Evolutionary conservation across 1,140 invertebrate genomes (phyloP).

Genomic region (Solen grandis): DNA sequence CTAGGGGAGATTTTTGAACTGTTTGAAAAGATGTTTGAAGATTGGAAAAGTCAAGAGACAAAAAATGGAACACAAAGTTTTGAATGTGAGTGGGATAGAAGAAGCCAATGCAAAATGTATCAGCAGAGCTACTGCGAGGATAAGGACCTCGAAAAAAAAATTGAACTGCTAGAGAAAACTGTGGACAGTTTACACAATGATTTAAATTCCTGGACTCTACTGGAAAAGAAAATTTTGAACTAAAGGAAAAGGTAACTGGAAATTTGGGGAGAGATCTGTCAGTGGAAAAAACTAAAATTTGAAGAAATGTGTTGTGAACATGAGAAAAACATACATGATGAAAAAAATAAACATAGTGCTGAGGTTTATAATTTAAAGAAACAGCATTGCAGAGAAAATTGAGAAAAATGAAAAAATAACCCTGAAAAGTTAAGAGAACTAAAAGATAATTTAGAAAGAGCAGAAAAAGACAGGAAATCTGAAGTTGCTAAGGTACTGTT

Average conservation of each 20-base stretch:
- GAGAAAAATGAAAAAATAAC: constrained; percentile 13
- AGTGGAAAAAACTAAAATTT: not conserved
- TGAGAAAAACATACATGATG: not conserved
- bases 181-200: constrained; percentile 38
- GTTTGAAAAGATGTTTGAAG: constrained; percentile 32
- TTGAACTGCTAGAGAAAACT: constrained; percentile 18
- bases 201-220: constrained; percentile 11
- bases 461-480: constrained; percentile 9
- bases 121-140: not conserved
- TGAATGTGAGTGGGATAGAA: not conserved
- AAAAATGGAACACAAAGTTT: not conserved
- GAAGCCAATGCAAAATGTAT: constrained; percentile 19
- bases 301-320: not conserved
- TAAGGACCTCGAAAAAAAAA: constrained; percentile 28
- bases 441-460: constrained; percentile 8
- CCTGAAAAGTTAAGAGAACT: not conserved
- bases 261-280: not conserved
- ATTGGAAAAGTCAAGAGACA: constrained; percentile 20
- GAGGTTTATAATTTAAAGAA: constrained; percentile 1
- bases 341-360: not conserved
- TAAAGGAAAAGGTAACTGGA: not conserved
- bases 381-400: constrained; percentile 11
- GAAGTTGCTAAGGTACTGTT: not conserved
- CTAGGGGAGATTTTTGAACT: constrained; percentile 29
- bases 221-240: constrained; percentile 26